A percentile compares a stretch with the other conserved stretches of the same genome.
Conservation (phyloP, 2,113 vertebrate genomes). For the Gallinago jamesoni region DNA sequence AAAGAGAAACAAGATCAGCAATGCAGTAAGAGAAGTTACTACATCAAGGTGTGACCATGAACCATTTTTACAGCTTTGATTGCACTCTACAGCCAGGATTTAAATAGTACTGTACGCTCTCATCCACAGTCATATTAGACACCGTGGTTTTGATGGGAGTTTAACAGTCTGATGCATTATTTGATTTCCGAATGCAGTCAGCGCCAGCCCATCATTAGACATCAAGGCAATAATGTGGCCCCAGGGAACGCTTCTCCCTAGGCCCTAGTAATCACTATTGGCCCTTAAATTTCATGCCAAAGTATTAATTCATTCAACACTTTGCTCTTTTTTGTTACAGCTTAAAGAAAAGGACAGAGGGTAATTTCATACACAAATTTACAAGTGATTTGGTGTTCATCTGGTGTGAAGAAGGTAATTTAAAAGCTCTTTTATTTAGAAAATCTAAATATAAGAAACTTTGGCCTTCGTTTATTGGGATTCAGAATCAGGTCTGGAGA, state of each 20-base stretch:
- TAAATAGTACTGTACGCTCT: neutral
- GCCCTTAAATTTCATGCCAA: conserved; percentile 24
- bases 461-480: conserved; percentile 19
- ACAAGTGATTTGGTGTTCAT: conserved; percentile 46
- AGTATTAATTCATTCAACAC: conserved; percentile 27
- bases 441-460: conserved; percentile 49
- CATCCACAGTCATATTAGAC: neutral
- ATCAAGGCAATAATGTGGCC: conserved; percentile 9
- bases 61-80: neutral
- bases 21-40: neutral
- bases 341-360: conserved; percentile 33
- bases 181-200: conserved; percentile 37
- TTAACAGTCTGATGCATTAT: conserved; percentile 57
- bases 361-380: conserved; percentile 55
- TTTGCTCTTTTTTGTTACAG: conserved; percentile 31
- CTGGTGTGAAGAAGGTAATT: conserved; percentile 42
- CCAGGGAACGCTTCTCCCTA: neutral
- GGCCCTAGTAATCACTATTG: neutral
- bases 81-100: neutral
- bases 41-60: neutral
- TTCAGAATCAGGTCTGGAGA: conserved; percentile 39
- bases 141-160: neutral
- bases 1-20: neutral
- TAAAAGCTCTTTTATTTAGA: conserved; percentile 45
- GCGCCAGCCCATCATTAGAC: neutral